Percentiles rank a stretch among this genome's conserved stretches.
phyloP scores from a whole-genome alignment of 2,113 vertebrate genomes.

The Eupsittula cactorum region DNA sequence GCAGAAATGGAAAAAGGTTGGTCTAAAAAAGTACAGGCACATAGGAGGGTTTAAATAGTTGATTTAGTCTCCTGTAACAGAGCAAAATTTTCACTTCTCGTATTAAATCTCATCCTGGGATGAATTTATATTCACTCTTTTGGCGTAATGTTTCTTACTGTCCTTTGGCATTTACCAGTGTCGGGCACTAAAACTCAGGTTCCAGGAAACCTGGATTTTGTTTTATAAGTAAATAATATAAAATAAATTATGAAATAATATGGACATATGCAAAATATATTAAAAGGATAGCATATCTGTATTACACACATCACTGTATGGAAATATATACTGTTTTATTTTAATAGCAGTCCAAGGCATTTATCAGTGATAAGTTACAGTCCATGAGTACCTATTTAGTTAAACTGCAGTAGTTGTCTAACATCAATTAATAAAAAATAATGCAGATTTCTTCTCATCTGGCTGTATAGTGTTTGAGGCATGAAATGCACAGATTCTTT shows the following conservation, averaged over 20 bases:
- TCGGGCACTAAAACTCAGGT: not conserved
- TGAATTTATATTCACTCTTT: not conserved
- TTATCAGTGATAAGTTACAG: not conserved
- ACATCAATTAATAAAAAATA: not conserved
- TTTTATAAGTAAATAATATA: not conserved
- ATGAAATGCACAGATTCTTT: not conserved
- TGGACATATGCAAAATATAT: not conserved
- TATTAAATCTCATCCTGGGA: not conserved
- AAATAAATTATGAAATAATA: not conserved
- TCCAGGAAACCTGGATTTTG: not conserved
- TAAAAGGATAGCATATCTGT: not conserved
- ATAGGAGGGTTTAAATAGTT: not conserved
- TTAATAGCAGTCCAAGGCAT: not conserved
- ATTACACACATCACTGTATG: not conserved
- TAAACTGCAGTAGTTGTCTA: not conserved
- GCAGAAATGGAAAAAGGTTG: conserved; percentile 1
- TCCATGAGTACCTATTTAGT: not conserved
- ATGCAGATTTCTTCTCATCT: not conserved
- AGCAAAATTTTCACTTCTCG: not conserved
- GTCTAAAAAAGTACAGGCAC: not conserved
- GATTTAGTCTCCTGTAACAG: not conserved
- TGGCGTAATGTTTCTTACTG: not conserved
- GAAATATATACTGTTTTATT: not conserved
- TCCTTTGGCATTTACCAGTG: not conserved
- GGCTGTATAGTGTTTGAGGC: not conserved